A percentile compares a stretch with the other conserved stretches of the same genome.
Evolutionary conservation across 2,113 vertebrate species (phyloP).

Genomic region (Anas platyrhynchos): DNA sequence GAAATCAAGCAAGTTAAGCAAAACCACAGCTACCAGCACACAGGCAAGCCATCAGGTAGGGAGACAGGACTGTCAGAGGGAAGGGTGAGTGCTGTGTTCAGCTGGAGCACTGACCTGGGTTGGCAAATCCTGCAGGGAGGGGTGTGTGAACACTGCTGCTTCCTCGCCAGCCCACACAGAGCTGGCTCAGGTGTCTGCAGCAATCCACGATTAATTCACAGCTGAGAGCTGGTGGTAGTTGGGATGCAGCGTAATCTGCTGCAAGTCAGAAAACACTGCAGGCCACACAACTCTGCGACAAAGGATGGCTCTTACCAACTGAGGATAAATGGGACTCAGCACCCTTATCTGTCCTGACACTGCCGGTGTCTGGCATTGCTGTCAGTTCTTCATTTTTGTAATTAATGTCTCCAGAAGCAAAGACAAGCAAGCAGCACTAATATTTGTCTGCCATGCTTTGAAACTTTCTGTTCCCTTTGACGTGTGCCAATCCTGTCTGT

Average conservation of each 20-base stretch:
- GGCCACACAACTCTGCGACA: fast-evolving
- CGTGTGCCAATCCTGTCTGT: background rate
- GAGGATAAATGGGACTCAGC: background rate
- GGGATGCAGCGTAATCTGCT: background rate
- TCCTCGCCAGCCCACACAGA: background rate
- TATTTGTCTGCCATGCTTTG: background rate
- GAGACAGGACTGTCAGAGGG: background rate
- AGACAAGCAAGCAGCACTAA: background rate
- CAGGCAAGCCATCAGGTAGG: background rate
- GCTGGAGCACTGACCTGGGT: background rate
- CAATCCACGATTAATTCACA: background rate
- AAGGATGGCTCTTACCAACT: background rate
- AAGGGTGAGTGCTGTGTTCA: background rate
- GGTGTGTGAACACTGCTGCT: fast-evolving
- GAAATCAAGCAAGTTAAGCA: background rate
- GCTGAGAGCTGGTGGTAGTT: background rate
- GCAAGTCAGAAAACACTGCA: background rate
- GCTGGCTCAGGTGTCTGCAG: background rate
- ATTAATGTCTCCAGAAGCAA: background rate
- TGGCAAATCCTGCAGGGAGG: background rate
- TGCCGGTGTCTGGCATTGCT: background rate
- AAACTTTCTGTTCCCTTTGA: background rate
- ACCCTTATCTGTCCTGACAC: background rate
- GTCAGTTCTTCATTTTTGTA: background rate
- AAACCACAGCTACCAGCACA: background rate